These are phyloP conservation scores for Sebastes schlegelii DNA, from an alignment of 2,113 vertebrate genomes.

Conservation along the genomic window DNA sequence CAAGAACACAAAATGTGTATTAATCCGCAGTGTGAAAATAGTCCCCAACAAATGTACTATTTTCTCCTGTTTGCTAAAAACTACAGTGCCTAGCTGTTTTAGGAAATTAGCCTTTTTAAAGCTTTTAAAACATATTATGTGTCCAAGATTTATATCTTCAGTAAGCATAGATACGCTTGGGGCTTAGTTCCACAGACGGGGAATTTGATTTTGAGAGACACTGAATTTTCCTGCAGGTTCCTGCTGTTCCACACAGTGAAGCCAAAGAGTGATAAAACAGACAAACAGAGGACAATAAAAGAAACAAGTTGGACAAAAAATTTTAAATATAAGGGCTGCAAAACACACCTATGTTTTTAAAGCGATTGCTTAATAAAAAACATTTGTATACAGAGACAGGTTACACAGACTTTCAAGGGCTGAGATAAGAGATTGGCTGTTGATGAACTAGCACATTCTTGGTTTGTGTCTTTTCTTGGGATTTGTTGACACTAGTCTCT, in stretches of 20 bases:
- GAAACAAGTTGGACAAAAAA: not conserved
- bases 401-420: not conserved
- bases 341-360: not conserved
- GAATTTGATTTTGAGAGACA: not conserved
- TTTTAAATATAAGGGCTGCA: not conserved
- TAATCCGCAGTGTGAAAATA: not conserved
- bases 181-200: not conserved
- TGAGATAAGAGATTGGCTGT: not conserved
- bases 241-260: not conserved
- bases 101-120: not conserved
- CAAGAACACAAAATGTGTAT: not conserved
- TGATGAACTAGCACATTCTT: not conserved
- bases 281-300: not conserved
- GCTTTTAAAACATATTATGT: not conserved
- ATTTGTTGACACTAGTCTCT: not conserved
- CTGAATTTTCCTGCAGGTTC: not conserved
- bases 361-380: not conserved
- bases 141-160: not conserved
- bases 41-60: not conserved
- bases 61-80: not conserved
- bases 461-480: not conserved
- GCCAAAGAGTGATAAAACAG: not conserved
- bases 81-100: not conserved
- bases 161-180: not conserved
- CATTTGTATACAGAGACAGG: not conserved